These are phyloP conservation scores for Aphrophora alni DNA, from an alignment of 2,888 invertebrate genomes.

Conservation along the genomic window DNA sequence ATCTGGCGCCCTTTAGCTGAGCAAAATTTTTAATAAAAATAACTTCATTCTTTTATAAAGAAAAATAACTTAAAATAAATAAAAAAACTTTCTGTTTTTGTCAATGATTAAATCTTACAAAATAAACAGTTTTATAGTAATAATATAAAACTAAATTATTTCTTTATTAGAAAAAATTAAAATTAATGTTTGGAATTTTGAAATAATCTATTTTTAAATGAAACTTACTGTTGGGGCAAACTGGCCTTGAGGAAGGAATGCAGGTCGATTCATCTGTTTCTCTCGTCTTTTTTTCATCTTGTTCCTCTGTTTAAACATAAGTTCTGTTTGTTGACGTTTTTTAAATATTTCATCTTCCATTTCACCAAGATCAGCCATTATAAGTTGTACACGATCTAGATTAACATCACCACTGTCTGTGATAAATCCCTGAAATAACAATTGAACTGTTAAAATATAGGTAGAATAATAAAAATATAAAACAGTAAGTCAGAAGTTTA, in stretches of 20 bases:
- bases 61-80: too few relatives aligned
- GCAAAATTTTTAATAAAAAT: too few relatives aligned
- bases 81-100: too few relatives aligned
- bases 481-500: constrained; percentile 26
- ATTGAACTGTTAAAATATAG: too few relatives aligned
- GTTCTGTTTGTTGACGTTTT: constrained; percentile 84
- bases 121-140: too few relatives aligned
- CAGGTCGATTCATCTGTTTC: constrained; percentile 63
- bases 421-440: constrained; percentile 81
- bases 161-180: too few relatives aligned
- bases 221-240: constrained; percentile 68
- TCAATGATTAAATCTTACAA: too few relatives aligned
- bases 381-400: constrained; percentile 91
- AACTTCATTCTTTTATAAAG: too few relatives aligned
- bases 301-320: constrained; percentile 79
- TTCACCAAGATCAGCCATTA: constrained; percentile 91
- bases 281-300: constrained; percentile 70
- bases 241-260: constrained; percentile 75
- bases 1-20: too few relatives aligned
- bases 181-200: too few relatives aligned
- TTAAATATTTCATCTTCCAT: constrained; percentile 98
- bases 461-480: neutral
- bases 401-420: constrained; percentile 95
- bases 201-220: too few relatives aligned
- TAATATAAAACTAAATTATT: too few relatives aligned